phyloP scores from a whole-genome alignment of 2,797 vertebrate genomes.

The Gila robusta region DNA sequence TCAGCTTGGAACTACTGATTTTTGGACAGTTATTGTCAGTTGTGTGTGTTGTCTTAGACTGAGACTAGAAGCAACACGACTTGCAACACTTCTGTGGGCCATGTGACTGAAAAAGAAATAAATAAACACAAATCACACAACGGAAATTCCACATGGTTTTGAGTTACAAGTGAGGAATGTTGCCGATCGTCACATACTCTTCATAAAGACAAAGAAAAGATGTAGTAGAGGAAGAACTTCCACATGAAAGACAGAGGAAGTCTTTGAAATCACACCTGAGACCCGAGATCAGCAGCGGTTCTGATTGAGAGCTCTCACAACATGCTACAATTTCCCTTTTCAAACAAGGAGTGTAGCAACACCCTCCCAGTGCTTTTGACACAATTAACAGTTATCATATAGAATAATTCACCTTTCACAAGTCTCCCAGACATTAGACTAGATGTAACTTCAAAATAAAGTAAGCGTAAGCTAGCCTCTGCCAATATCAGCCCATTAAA shows the following conservation, averaged over 20 bases:
- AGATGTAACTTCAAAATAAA: conserved; percentile 25
- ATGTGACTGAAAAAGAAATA: not conserved
- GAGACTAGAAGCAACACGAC: not conserved
- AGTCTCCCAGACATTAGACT: conserved; percentile 16
- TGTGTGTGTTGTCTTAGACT: not conserved
- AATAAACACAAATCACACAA: not conserved
- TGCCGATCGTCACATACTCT: not conserved
- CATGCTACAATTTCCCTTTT: conserved; percentile 1
- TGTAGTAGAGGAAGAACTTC: not conserved
- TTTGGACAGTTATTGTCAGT: not conserved
- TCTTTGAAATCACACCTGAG: conserved; percentile 56
- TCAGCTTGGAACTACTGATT: no score
- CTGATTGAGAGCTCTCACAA: conserved; percentile 7
- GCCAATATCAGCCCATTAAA: conserved; percentile 19
- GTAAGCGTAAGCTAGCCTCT: not conserved
- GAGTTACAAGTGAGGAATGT: not conserved
- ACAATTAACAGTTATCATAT: conserved; percentile 25
- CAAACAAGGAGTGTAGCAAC: not conserved
- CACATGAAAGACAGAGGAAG: conserved; percentile 46
- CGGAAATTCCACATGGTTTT: not conserved
- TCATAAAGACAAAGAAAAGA: not conserved
- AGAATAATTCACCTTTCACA: conserved; percentile 10
- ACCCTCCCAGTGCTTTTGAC: not conserved
- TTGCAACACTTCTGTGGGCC: not conserved
- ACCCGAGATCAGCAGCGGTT: conserved; percentile 28